Percentiles rank a stretch among this genome's conserved stretches.
phyloP scores from a whole-genome alignment of 2,888 invertebrate species.

The Crocallis elinguaria region DNA sequence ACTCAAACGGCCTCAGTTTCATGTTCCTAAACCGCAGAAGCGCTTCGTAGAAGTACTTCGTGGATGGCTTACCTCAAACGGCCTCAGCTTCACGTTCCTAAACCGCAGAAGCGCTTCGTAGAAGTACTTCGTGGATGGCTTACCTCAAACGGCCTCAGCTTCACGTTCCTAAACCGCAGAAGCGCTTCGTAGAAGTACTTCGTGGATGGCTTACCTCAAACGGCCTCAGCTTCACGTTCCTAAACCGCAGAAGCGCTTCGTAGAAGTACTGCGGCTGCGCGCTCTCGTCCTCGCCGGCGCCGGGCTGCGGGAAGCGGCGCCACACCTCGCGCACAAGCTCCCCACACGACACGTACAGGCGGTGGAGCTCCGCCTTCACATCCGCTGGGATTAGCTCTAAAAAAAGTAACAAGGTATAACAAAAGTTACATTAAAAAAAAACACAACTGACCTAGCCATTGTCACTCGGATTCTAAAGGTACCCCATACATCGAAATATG shows the following conservation, averaged over 20 bases:
- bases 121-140: slow-evolving; percentile 94
- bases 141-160: too few relatives aligned
- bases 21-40: slow-evolving; percentile 60
- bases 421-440: too few relatives aligned
- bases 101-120: slow-evolving; percentile 95
- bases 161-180: too few relatives aligned
- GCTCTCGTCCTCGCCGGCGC: slow-evolving; percentile 90
- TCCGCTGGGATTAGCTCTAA: slow-evolving; percentile 93
- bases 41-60: slow-evolving; percentile 51
- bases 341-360: slow-evolving; percentile 93
- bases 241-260: slow-evolving; percentile 94
- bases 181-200: slow-evolving; percentile 51
- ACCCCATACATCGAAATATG: too few relatives aligned
- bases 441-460: too few relatives aligned
- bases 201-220: slow-evolving; percentile 89
- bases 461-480: too few relatives aligned
- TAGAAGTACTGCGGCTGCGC: slow-evolving; percentile 91
- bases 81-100: slow-evolving; percentile 93
- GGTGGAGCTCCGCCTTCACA: slow-evolving; percentile 92
- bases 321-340: slow-evolving; percentile 98
- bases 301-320: slow-evolving; percentile 95
- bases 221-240: slow-evolving; percentile 92
- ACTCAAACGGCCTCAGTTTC: slow-evolving; percentile 94
- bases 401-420: too few relatives aligned
- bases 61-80: slow-evolving; percentile 90